These are phyloP conservation scores for Halocynthia aurantium DNA, from an alignment of 23 tunicate species.

Conservation along the genomic window DNA sequence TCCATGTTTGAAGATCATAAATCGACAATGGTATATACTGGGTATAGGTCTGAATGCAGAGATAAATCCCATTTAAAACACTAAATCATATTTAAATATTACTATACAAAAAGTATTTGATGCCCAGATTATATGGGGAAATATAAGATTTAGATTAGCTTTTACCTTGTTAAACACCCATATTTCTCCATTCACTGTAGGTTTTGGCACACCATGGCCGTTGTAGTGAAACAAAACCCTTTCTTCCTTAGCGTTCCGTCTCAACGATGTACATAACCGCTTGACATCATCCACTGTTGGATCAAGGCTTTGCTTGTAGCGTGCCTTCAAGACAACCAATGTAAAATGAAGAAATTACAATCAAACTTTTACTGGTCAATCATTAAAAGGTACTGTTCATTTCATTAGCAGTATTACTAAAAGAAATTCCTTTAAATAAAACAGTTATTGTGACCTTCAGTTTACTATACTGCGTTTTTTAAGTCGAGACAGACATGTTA, in stretches of 20 bases:
- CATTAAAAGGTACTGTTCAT: background rate
- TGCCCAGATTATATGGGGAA: too few relatives aligned
- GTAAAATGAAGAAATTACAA: too few relatives aligned
- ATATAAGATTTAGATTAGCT: background rate
- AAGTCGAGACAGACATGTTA: background rate
- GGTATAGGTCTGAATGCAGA: slow-evolving; percentile 63
- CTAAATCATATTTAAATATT: background rate
- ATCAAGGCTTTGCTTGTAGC: slow-evolving; percentile 76
- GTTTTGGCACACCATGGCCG: slow-evolving; percentile 99
- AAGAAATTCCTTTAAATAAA: background rate
- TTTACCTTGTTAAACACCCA: slow-evolving; percentile 96
- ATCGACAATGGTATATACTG: slow-evolving; percentile 95
- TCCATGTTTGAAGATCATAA: slow-evolving; percentile 89
- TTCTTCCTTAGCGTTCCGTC: slow-evolving; percentile 91
- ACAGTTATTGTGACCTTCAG: background rate
- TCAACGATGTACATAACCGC: slow-evolving; percentile 67
- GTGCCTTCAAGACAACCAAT: slow-evolving; percentile 31
- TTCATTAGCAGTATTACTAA: background rate
- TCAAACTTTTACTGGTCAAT: background rate
- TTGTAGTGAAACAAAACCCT: slow-evolving; percentile 93
- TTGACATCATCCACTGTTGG: slow-evolving; percentile 91
- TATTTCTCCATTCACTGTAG: slow-evolving; percentile 93
- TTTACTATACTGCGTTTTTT: background rate
- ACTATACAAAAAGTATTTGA: background rate
- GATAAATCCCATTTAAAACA: background rate